Percentiles rank a stretch among this genome's conserved stretches.
These are phyloP conservation scores for Haliclona indistincta DNA, from an alignment of 37 sponge, comb jelly and placozoan genomes.

Conservation along the genomic window DNA sequence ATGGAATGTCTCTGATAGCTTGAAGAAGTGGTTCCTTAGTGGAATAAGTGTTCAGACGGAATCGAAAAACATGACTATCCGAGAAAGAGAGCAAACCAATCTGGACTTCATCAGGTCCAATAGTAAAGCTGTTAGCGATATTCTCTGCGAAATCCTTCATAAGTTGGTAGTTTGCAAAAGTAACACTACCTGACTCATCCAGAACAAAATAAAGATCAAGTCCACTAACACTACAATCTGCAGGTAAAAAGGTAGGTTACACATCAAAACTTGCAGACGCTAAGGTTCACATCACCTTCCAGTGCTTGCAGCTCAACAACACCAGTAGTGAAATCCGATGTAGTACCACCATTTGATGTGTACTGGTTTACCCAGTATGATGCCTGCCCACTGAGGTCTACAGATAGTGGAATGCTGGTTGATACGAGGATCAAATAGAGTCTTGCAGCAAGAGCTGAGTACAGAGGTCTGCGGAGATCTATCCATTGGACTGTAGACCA, in stretches of 20 bases:
- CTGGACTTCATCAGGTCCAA: neutral
- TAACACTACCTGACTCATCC: conserved; percentile 23
- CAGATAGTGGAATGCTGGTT: neutral
- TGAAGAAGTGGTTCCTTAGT: neutral
- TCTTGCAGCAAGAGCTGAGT: no score
- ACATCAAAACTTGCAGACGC: no score
- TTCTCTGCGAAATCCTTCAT: neutral
- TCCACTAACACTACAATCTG: conserved; percentile 20
- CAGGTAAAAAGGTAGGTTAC: no score
- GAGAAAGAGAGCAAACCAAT: conserved; percentile 8
- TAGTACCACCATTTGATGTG: neutral
- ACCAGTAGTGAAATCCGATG: neutral
- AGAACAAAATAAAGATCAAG: conserved; percentile 19
- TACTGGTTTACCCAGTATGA: neutral
- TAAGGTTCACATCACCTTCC: neutral
- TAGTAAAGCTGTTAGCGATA: no score
- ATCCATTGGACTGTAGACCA: neutral
- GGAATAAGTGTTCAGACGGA: conserved; percentile 15
- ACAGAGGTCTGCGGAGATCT: neutral
- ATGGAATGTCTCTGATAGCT: conserved; percentile 12
- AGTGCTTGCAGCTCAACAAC: neutral
- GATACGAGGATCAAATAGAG: neutral
- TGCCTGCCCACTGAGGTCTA: neutral
- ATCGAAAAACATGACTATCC: neutral
- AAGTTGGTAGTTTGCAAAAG: conserved; percentile 1